Conservation (phyloP, 1,140 invertebrate species). For the Calliphora vicina region DNA sequence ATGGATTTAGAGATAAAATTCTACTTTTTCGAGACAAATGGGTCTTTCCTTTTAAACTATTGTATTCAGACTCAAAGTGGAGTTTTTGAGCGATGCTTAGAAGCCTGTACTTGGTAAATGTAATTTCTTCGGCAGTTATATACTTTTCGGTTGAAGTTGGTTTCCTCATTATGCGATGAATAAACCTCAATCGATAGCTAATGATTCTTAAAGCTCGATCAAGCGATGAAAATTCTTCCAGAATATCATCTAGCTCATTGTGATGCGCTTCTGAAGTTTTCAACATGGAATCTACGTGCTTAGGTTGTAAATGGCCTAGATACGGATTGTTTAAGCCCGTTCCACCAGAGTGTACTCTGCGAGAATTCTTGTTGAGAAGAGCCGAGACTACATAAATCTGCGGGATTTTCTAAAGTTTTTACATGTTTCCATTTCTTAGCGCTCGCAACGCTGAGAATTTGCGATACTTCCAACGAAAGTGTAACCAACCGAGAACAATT, state of each 20-base stretch:
- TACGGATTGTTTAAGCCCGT: constrained; percentile 38
- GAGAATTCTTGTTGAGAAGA: constrained; percentile 22
- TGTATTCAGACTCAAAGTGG: background rate
- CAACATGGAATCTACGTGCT: too few relatives aligned
- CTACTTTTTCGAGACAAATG: background rate
- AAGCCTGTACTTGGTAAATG: too few relatives aligned
- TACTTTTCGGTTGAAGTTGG: too few relatives aligned
- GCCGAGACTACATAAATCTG: constrained; percentile 15
- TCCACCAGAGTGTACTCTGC: constrained; percentile 45
- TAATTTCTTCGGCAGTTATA: too few relatives aligned
- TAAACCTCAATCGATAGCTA: too few relatives aligned
- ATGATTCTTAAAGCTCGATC: background rate
- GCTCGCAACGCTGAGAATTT: background rate
- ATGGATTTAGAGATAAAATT: background rate
- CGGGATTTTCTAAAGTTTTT: constrained; percentile 47
- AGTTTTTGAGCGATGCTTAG: background rate
- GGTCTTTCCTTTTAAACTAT: background rate
- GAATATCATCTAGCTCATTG: background rate
- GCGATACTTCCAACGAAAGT: constrained; percentile 44
- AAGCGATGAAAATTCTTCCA: background rate
- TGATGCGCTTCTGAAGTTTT: too few relatives aligned
- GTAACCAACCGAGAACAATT: constrained; percentile 51
- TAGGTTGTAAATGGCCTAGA: background rate
- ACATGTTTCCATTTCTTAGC: background rate
- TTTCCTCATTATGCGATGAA: too few relatives aligned